Evolutionary conservation across 2,113 vertebrate species (phyloP).

Genomic region (Cygnus buccinator): DNA sequence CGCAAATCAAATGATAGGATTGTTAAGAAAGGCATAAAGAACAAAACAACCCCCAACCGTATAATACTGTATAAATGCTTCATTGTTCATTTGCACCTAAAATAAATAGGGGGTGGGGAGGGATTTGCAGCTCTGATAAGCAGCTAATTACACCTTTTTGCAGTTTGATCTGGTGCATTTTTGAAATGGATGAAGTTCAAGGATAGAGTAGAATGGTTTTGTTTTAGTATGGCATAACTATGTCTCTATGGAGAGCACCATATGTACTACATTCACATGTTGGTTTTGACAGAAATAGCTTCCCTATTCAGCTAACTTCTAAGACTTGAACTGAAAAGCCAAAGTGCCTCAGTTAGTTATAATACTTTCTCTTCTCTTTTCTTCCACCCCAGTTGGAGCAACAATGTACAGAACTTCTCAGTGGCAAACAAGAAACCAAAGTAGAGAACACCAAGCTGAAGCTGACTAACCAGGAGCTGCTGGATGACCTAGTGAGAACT

Average conservation of each 20-base stretch:
- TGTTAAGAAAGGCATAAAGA: not conserved
- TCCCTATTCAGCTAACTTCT: not conserved
- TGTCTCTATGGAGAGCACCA: not conserved
- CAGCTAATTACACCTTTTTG: not conserved
- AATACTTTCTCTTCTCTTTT: not conserved
- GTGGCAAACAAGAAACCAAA: constrained; percentile 85
- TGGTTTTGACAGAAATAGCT: not conserved
- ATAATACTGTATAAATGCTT: not conserved
- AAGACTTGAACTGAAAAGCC: not conserved
- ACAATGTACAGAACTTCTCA: constrained; percentile 84
- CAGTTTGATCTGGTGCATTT: not conserved
- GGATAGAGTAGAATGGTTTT: not conserved
- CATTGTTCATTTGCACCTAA: not conserved
- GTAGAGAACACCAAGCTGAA: constrained; percentile 90
- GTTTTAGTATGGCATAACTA: not conserved
- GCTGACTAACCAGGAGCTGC: constrained; percentile 87
- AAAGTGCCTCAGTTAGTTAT: no score
- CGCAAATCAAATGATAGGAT: not conserved
- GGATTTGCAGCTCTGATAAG: not conserved
- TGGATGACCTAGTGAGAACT: constrained; percentile 81
- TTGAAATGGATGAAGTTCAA: not conserved
- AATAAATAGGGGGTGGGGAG: not conserved
- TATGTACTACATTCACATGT: not conserved
- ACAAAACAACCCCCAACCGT: not conserved
- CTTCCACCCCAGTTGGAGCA: constrained; percentile 81